Evolutionary conservation across 2,113 vertebrate genomes (phyloP).

Genomic region (Ailurus styani): DNA sequence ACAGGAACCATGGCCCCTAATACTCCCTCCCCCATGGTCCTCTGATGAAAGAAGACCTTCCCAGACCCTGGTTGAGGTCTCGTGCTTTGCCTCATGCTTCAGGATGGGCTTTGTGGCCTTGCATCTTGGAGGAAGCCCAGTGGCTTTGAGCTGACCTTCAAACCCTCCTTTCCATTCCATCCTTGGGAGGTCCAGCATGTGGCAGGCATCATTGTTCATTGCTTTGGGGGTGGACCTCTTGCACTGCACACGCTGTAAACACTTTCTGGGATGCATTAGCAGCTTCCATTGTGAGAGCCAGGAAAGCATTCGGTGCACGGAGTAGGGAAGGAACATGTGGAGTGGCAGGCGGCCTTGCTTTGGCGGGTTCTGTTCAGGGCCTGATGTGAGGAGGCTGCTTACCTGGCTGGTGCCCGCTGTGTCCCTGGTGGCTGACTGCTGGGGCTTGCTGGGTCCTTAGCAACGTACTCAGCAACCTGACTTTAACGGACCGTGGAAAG

Average conservation of each 20-base stretch:
- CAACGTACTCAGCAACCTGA: neutral
- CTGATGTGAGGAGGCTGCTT: neutral
- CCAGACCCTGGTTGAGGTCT: neutral
- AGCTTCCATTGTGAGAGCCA: neutral
- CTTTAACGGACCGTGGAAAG: neutral
- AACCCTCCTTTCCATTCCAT: neutral
- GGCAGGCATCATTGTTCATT: neutral
- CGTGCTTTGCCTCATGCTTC: neutral
- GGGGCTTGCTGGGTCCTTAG: neutral
- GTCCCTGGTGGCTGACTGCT: neutral
- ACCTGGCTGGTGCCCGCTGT: neutral
- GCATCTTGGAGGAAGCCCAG: neutral
- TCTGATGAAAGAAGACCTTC: neutral
- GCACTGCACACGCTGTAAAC: neutral
- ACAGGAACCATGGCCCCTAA: neutral
- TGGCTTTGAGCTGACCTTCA: neutral
- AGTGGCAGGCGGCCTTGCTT: neutral
- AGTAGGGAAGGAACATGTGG: neutral
- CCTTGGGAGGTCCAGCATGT: slow-evolving; percentile 19
- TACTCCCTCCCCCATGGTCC: neutral
- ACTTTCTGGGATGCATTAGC: slow-evolving; percentile 36
- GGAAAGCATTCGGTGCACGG: neutral
- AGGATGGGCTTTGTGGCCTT: neutral
- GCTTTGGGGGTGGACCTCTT: neutral
- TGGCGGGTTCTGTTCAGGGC: neutral